Base-by-base conservation (phyloP, 1,140 invertebrate species). In the Trachymyrmex septentrionalis region DNA sequence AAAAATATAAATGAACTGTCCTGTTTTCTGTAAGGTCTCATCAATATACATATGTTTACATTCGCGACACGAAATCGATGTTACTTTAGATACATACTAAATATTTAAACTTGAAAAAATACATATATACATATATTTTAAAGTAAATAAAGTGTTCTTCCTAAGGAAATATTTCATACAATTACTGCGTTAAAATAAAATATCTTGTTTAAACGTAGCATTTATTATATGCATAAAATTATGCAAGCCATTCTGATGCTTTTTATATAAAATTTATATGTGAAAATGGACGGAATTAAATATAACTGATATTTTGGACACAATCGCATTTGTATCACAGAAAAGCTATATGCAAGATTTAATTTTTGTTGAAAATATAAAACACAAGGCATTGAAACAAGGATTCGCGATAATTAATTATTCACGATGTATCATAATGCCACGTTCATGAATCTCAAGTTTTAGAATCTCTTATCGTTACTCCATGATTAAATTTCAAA, bases 1-100 rank as follows among this genome's bases (percentile, higher is more conserved):
- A n/a, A 30, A 73, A 30, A 57, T 30, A 64, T 30, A 64, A 64
- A n/a, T 19, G 24, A 7, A 64, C 38, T 12, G 50, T 63, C 50
- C 75, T 64, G 4, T 77, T 77, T 63, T 77, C 24, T 77, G 38
- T 77, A 77, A 77, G 24, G 38, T 77, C 59, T 77, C 75, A 48
- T 77, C 59, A 48, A 48, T 77, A 30, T 77, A 48, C 57, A 3
- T 38, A 27, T 14, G 0, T 77, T 77, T 30, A 57, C 24, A 77
- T 77, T 3, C 59, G 12, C 3, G 24, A 64, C 75, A 64, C 24
- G 16, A 63, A 64, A 48, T 44, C 7, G 16, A 48, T n/a, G 34
- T 77, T 61, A 44, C 21, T 63, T 48, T 64, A 44, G 5, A 64
- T 77, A 50, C 59, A 78, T 78, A 66, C 38, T 66, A 84, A 72